Percentiles rank a stretch among this genome's conserved stretches.
Evolutionary conservation across 2,797 vertebrate genomes (phyloP).

Genomic region (Notolabrus celidotus): DNA sequence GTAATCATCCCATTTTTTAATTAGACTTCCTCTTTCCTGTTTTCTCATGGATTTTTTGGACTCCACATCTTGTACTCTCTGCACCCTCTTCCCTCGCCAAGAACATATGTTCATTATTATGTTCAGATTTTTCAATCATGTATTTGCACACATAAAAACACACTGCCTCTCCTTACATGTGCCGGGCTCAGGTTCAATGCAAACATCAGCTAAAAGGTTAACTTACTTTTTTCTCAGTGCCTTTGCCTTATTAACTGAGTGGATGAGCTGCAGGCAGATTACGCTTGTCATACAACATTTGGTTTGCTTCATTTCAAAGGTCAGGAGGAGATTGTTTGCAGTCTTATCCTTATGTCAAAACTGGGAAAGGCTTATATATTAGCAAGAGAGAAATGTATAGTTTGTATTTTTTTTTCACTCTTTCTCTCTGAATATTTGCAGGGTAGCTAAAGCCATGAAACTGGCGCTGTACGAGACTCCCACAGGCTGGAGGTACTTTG

Average conservation of each 20-base stretch:
- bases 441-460: conserved; percentile 97
- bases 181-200: conserved; percentile 68
- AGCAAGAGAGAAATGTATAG: conserved; percentile 20
- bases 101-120: conserved; percentile 4
- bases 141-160: conserved; percentile 11
- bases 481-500: conserved; percentile 97
- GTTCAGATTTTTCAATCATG: not conserved
- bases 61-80: conserved; percentile 11
- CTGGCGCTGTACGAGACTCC: conserved; percentile 97
- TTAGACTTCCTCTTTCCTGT: conserved; percentile 14
- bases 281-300: conserved; percentile 58
- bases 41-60: conserved; percentile 8
- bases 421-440: conserved; percentile 70
- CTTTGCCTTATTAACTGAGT: conserved; percentile 83
- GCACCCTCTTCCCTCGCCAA: conserved; percentile 21
- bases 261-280: conserved; percentile 67
- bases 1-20: not conserved
- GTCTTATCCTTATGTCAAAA: conserved; percentile 30
- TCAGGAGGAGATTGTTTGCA: conserved; percentile 60
- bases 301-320: conserved; percentile 73
- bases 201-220: conserved; percentile 79
- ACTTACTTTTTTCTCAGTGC: conserved; percentile 69
- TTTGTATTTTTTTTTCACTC: conserved; percentile 34
- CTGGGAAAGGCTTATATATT: conserved; percentile 31
- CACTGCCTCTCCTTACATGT: conserved; percentile 23